Percentiles rank a stretch among this genome's conserved stretches.
phyloP scores from a whole-genome alignment of 2,113 vertebrate genomes.

The Natator depressus region DNA sequence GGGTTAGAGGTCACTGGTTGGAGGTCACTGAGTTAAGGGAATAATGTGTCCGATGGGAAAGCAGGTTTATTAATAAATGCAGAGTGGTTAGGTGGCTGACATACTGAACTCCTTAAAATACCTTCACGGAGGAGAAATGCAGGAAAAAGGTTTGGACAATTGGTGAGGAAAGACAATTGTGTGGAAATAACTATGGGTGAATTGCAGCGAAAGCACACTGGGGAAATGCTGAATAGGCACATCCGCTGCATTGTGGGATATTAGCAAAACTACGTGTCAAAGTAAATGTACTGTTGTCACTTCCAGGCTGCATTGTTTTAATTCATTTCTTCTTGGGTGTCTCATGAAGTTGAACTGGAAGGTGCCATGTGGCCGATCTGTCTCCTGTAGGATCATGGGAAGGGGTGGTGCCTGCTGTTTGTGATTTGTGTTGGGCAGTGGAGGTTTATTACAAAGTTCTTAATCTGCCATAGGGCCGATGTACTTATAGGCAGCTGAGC shows the following conservation, averaged over 20 bases:
- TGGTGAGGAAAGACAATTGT: background rate
- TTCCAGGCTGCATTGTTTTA: too few relatives aligned
- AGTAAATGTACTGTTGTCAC: background rate
- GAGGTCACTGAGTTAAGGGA: background rate
- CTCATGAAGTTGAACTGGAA: background rate
- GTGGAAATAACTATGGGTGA: too few relatives aligned
- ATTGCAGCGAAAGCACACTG: background rate
- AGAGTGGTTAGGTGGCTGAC: background rate
- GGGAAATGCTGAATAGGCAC: background rate
- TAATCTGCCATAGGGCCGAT: background rate
- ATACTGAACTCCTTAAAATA: background rate
- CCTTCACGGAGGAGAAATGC: background rate
- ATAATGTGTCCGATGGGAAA: background rate
- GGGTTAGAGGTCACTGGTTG: background rate
- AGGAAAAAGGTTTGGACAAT: background rate
- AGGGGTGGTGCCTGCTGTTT: accelerated
- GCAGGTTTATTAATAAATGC: background rate
- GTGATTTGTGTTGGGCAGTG: background rate
- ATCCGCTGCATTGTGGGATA: background rate
- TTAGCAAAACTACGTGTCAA: background rate
- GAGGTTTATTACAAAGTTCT: background rate
- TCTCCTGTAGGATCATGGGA: background rate
- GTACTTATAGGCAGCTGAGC: background rate
- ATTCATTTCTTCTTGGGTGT: background rate
- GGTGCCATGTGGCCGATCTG: background rate